Base-by-base conservation (phyloP, 2,113 vertebrate species). In the Egretta garzetta region DNA sequence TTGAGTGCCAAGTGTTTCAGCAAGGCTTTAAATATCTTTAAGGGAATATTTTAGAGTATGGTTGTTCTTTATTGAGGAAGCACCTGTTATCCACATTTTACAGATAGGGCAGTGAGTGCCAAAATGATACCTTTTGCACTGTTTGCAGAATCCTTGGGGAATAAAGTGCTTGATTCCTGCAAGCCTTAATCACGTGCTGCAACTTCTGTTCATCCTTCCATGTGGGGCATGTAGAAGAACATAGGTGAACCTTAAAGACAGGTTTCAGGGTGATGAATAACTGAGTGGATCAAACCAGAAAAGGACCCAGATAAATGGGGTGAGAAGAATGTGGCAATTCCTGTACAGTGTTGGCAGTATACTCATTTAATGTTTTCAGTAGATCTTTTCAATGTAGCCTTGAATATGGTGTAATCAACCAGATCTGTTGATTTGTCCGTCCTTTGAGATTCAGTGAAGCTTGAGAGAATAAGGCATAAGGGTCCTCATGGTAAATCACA, bases 41-140 rank as follows among this genome's bases (percentile, higher is more conserved):
- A 86, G 79, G 77, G 91, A 17, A 30, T 35, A 80, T 90, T 94
- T 92, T 64, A 17, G 45, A 33, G 71, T 43, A 2, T 35, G 62
- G 37, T 76, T 47, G 75, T 32, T 88, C 66, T 80, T 92, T 77
- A 33, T 43, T 47, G 84, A 91, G 83, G 92, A 96, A 80, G 71
- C 90, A 83, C 85, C 73, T 70, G 74, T 85, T 92, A 50, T 4
- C 53, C 84, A 75, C 16, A 4, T 80, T 74, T 75, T 64, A 56
- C 0, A 0, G 73, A 11, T 15, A 62, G 68, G 64, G 76, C 11
- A 23, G 22, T 1, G 77, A 81, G 70, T 11, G 33, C 64, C 59
- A 45, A 3, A 64, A 8, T 52, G 21, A 8, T 23, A 33, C n/a
- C 17, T 73, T 63, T 32, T 77, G 67, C 24, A 5, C 53, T 43